Conservation (phyloP, 53 echinoderm and acorn worm genomes). For the Crossaster papposus region DNA sequence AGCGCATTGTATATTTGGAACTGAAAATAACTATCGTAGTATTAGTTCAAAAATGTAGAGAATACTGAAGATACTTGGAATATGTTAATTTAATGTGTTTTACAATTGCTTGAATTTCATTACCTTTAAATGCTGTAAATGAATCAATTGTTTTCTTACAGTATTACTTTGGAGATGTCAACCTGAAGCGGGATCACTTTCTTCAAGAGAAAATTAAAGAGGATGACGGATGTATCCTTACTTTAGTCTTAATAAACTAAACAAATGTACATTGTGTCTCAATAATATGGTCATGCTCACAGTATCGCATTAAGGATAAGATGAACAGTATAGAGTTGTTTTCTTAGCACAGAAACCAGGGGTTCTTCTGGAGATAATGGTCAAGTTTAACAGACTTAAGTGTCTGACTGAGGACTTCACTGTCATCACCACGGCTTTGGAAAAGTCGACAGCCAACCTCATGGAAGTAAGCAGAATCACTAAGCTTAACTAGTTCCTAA, state of each 20-base stretch:
- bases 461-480: slow-evolving; percentile 71
- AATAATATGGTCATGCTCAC: no score
- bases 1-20: no score
- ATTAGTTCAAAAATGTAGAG: no score
- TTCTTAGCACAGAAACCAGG: slow-evolving; percentile 61
- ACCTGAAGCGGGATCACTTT: slow-evolving; percentile 81
- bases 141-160: slow-evolving; percentile 34
- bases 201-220: slow-evolving; percentile 82
- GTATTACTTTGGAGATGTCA: slow-evolving; percentile 96
- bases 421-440: slow-evolving; percentile 70
- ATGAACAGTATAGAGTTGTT: background rate
- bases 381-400: slow-evolving; percentile 86
- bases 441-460: slow-evolving; percentile 73
- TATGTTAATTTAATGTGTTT: no score
- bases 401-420: slow-evolving; percentile 69
- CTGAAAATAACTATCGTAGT: no score
- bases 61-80: no score
- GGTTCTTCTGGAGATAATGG: slow-evolving; percentile 84
- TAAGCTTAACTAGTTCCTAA: no score
- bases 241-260: background rate
- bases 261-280: background rate
- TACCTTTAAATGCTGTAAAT: background rate
- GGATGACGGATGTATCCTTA: slow-evolving; percentile 98
- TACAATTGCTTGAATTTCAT: no score
- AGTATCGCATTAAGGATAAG: no score